These are phyloP conservation scores for Sinocyclocheilus maitianheensis DNA, from an alignment of 2,113 vertebrate genomes.

Conservation along the genomic window DNA sequence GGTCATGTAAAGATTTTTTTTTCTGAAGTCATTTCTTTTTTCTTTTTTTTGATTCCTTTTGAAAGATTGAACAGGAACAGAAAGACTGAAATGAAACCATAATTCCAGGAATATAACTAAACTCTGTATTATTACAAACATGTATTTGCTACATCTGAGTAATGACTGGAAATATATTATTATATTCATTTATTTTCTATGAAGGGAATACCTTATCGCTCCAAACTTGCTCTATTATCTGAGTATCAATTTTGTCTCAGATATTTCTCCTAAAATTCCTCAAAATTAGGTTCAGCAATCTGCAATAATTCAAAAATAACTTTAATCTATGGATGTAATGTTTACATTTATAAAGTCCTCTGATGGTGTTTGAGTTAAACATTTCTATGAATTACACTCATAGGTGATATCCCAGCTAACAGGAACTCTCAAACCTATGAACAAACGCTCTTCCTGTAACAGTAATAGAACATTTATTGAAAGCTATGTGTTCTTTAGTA, in stretches of 20 bases:
- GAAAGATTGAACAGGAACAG: not conserved
- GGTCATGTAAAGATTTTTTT: not conserved
- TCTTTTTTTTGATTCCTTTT: not conserved
- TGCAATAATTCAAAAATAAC: too few relatives aligned
- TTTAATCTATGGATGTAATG: too few relatives aligned
- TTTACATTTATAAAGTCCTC: too few relatives aligned
- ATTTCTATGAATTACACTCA: too few relatives aligned
- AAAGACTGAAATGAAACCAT: not conserved
- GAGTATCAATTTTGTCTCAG: not conserved
- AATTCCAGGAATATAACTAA: not conserved
- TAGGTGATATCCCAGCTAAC: too few relatives aligned
- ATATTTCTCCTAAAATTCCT: not conserved
- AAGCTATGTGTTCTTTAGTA: too few relatives aligned
- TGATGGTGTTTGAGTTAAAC: too few relatives aligned
- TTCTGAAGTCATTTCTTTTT: not conserved
- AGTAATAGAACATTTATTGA: too few relatives aligned
- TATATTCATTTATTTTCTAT: not conserved
- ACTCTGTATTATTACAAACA: not conserved
- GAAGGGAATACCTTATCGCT: not conserved
- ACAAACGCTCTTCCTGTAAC: too few relatives aligned
- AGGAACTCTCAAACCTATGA: too few relatives aligned
- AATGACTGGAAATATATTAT: not conserved
- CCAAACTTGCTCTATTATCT: too few relatives aligned
- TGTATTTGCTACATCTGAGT: not conserved
- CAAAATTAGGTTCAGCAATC: not conserved